Conservation (phyloP, 2,797 vertebrate species). For the Melanotaenia parkinsoni region DNA sequence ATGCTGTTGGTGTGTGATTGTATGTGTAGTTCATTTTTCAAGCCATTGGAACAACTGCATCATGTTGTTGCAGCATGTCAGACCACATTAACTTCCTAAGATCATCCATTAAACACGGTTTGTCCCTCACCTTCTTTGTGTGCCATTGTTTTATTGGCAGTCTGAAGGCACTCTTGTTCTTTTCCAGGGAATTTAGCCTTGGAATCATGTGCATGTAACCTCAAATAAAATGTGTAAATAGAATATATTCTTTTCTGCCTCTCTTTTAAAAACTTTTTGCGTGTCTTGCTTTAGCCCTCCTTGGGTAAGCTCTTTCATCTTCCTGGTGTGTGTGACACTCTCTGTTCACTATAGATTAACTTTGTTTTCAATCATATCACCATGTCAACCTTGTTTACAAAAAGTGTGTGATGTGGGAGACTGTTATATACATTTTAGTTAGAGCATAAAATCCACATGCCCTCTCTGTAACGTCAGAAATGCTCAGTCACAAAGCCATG, state of each 20-base stretch:
- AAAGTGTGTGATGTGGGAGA: slow-evolving; percentile 3
- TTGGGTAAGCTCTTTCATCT: slow-evolving; percentile 32
- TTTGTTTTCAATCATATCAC: slow-evolving; percentile 25
- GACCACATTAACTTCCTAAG: slow-evolving; percentile 26
- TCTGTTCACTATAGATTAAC: slow-evolving; percentile 24
- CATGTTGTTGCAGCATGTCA: slow-evolving; percentile 30
- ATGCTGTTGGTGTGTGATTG: slow-evolving; percentile 3
- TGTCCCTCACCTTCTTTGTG: slow-evolving; percentile 23
- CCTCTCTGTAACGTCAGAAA: slow-evolving; percentile 32
- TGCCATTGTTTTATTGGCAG: slow-evolving; percentile 1
- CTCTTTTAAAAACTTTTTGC: slow-evolving; percentile 36
- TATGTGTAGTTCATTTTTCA: slow-evolving; percentile 18
- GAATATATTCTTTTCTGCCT: slow-evolving; percentile 32
- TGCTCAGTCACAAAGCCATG: slow-evolving; percentile 23
- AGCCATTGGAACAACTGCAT: slow-evolving; percentile 28
- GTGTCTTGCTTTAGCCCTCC: slow-evolving; percentile 17
- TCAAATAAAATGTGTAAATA: slow-evolving; percentile 49
- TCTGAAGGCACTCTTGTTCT: slow-evolving; percentile 14
- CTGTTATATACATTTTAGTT: slow-evolving; percentile 40
- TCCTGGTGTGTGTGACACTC: slow-evolving; percentile 32
- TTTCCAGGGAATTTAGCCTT: slow-evolving; percentile 28
- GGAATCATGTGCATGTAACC: slow-evolving; percentile 33
- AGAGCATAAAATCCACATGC: slow-evolving; percentile 27
- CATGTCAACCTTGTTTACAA: slow-evolving; percentile 23
- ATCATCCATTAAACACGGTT: slow-evolving; percentile 45